Base-by-base conservation (phyloP, 2,797 vertebrate genomes). In the Peromyscus nudipes region DNA sequence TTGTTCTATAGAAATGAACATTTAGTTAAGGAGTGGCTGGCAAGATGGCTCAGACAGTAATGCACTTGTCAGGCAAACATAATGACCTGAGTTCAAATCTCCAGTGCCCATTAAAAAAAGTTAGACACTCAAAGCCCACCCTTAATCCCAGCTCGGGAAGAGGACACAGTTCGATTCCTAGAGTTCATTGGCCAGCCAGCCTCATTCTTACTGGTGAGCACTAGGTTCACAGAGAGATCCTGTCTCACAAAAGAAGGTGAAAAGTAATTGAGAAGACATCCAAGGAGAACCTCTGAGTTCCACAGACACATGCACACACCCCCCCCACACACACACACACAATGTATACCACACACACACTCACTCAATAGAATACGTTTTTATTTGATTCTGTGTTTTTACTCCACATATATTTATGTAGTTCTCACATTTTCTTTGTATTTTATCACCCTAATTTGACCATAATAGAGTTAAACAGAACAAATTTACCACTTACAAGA, bases 371-470 rank as follows among this genome's bases (percentile, higher is more conserved):
- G 16, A 64, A 64, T 43, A 37, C 46, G 27, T 64, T 92, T 89
- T 95, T 82, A 83, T 85, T 93, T 85, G 73, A 75, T 55, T 94
- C 21, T 60, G 8, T 76, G 4, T 88, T n/a, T 88, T 85, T 85
- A 81, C 14, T 43, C n/a, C 76, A 92, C n/a, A 64, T 83, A 13
- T n/a, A 29, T 67, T 94, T 89, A 29, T 25, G 7, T 65, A 84
- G 49, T 67, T 11, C 25, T 31, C 16, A 95, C 12, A 29, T 88
- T 62, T 92, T 81, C 88, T 94, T 81, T 34, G 29, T 60, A 67
- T 60, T 89, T 83, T 69, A 3, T 83, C 46, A 64, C 27, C 19
- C 34, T 71, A 37, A 62, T 96, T 88, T 91, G 27, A 79, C 46
- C 1, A 21, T 19, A 12, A 10, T 64, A 14, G 43, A 37, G 5